Conservation (phyloP, 2,113 vertebrate genomes). For the Aptenodytes patagonicus region DNA sequence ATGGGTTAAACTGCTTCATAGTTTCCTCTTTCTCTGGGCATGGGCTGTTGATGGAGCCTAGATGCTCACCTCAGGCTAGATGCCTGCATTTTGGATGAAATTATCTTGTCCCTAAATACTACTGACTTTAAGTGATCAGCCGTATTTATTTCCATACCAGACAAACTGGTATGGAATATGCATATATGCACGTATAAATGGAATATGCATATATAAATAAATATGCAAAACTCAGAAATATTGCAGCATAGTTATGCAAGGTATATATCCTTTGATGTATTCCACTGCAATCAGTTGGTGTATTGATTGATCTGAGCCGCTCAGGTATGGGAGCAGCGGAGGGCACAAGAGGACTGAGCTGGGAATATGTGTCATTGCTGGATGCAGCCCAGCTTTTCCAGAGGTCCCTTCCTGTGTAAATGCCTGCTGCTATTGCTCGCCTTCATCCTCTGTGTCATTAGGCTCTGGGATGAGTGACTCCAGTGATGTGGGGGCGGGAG, state of each 20-base stretch:
- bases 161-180: not conserved
- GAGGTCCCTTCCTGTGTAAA: not conserved
- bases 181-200: not conserved
- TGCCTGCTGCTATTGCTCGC: not conserved
- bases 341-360: not conserved
- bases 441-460: not conserved
- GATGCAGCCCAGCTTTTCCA: not conserved
- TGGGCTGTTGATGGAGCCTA: not conserved
- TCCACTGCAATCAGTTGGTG: not conserved
- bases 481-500: not conserved
- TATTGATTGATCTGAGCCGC: not conserved
- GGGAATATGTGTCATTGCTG: not conserved
- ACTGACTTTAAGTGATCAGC: not conserved
- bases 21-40: not conserved
- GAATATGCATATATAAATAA: not conserved
- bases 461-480: not conserved
- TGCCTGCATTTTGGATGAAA: not conserved
- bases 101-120: not conserved
- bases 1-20: not conserved
- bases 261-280: not conserved
- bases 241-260: not conserved
- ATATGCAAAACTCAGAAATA: not conserved
- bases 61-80: not conserved
- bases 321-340: not conserved
- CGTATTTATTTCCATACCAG: not conserved